phyloP scores from a whole-genome alignment of 2,797 vertebrate genomes.

The Pseudochaenichthys georgianus region DNA sequence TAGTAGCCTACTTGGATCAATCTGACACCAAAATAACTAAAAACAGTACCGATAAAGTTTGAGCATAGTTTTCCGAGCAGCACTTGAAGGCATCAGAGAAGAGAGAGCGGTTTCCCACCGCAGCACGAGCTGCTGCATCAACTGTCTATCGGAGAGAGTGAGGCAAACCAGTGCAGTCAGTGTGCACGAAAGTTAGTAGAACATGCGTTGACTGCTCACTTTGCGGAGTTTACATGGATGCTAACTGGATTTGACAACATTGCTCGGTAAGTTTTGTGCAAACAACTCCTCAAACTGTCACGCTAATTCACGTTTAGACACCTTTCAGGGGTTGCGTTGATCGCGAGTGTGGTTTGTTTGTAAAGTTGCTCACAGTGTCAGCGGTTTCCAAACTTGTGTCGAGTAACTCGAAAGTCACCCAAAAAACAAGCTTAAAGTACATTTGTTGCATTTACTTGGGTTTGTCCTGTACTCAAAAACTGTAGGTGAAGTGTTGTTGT shows the following conservation, averaged over 20 bases:
- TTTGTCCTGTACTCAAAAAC: background rate
- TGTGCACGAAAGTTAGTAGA: background rate
- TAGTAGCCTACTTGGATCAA: background rate
- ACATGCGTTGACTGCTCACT: background rate
- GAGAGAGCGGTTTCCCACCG: conserved; percentile 39
- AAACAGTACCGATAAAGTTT: background rate
- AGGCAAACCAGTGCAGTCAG: background rate
- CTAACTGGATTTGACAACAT: background rate
- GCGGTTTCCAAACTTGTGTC: background rate
- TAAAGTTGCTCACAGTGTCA: background rate
- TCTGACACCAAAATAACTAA: background rate
- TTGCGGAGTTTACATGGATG: background rate
- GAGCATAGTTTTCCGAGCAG: conserved; percentile 6
- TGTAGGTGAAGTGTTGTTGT: background rate
- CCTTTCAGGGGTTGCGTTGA: background rate
- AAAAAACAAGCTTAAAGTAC: background rate
- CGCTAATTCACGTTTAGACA: background rate
- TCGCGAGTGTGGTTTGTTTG: background rate
- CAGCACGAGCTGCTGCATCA: conserved; percentile 45
- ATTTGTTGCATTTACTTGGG: background rate
- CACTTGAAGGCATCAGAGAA: conserved; percentile 55
- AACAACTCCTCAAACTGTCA: background rate
- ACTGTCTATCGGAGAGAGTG: conserved; percentile 22
- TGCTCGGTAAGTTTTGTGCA: conserved; percentile 57
- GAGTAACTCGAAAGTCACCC: background rate